Evolutionary conservation across 2,888 invertebrate species (phyloP), one percentile per base, ranked within the genome.

Genomic region (Glomeris marginata): DNA sequence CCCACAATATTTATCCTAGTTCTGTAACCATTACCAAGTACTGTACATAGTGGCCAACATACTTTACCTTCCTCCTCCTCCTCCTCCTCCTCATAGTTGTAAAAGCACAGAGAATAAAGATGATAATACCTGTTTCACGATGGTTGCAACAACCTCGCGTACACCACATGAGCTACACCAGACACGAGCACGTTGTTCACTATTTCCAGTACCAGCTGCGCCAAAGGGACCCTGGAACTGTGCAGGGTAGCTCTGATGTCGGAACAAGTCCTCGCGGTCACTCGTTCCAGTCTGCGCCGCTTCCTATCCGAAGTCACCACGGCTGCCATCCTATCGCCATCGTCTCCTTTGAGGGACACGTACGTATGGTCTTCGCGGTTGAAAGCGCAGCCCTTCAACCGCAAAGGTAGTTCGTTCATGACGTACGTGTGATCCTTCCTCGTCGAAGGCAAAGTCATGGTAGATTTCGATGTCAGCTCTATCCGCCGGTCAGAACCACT

Each of bases 391-490:
- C 16, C 20, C 21, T 3, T 15, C 5, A 41, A 4, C 2, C 20
- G 41, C 8, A 20, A 21, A 18, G 41, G 41, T 6, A 18, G 20
- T 15, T 22, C 16, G 2, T 42, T 22, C 11, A 47, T 36, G 13
- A 50, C 49, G 33, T 52, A 52, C 38, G 50, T 52, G 28, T 52
- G 52, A 46, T 52, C 52, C 6, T 37, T 50, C 4, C 52, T 45
- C 2, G 52, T 53, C 11, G 28, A 18, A 21, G 41, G 28, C 5
- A 2, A 3, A n/a, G 34, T 11, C 28, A 20, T 11, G n/a, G 42
- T 38, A 21, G 46, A 18, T 3, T 13, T 20, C 8, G n/a, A 28
- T 13, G 28, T 36, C 15, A 46, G 45, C 4, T 50, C 50, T 35
- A 5, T 36, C 2, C 37, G 20, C 13, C n/a, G 36, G 2, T 46